A percentile compares a stretch with the other conserved stretches of the same genome.
Evolutionary conservation across 2,888 invertebrate genomes (phyloP).

Genomic region (Phalera bucephala): DNA sequence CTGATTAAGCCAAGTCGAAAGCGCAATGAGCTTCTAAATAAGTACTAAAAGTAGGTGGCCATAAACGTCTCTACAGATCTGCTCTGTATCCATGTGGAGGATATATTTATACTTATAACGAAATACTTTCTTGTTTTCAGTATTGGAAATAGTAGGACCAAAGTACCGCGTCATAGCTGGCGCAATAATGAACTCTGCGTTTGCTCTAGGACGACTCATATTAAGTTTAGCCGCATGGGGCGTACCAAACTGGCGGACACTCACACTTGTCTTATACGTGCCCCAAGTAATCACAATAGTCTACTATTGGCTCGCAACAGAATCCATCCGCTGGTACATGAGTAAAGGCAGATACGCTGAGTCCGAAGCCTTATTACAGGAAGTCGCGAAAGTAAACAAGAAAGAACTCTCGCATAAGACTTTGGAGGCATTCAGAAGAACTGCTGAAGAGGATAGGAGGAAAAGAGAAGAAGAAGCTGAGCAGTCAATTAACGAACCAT

Average conservation of each 20-base stretch:
- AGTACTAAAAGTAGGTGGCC: no score
- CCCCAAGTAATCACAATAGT: slow-evolving; percentile 86
- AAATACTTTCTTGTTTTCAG: no score
- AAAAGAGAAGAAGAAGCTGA: slow-evolving; percentile 13
- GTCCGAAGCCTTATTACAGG: slow-evolving; percentile 76
- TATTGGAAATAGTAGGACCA: slow-evolving; percentile 89
- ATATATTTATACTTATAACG: no score
- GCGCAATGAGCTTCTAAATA: no score
- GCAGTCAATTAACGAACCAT: slow-evolving; percentile 34
- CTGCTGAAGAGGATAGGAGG: slow-evolving; percentile 40
- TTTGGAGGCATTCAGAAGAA: slow-evolving; percentile 39
- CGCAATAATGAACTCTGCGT: slow-evolving; percentile 86
- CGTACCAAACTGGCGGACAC: slow-evolving; percentile 86
- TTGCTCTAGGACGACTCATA: slow-evolving; percentile 87
- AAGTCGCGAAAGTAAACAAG: not conserved
- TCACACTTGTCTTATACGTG: slow-evolving; percentile 86
- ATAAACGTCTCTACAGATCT: no score
- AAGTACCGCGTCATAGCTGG: slow-evolving; percentile 87
- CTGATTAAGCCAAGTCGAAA: no score
- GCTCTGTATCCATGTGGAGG: no score
- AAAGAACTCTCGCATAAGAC: slow-evolving; percentile 46
- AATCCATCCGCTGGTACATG: slow-evolving; percentile 90
- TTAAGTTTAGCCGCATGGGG: slow-evolving; percentile 87
- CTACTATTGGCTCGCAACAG: slow-evolving; percentile 87
- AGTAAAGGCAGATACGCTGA: slow-evolving; percentile 86